Conservation (phyloP, 2,797 vertebrate genomes). For the Aselliscus stoliczkanus region DNA sequence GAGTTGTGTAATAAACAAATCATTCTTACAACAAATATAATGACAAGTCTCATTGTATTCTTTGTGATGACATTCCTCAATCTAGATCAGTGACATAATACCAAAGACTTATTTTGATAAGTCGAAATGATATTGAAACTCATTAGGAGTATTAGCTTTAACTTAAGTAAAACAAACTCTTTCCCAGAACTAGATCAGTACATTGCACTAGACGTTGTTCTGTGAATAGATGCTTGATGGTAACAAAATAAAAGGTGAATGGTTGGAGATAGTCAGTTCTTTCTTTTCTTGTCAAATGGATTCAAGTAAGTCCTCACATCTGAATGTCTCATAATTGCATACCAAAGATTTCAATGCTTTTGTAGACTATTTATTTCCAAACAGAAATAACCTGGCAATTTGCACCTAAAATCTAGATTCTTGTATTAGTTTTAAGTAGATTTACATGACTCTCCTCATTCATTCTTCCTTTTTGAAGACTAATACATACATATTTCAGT, state of each 20-base stretch:
- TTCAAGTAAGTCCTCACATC: neutral
- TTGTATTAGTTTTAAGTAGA: neutral
- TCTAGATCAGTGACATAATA: neutral
- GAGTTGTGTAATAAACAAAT: neutral
- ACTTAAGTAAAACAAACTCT: slow-evolving; percentile 2
- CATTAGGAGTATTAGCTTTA: neutral
- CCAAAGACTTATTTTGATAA: neutral
- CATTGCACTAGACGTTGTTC: neutral
- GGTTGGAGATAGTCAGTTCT: neutral
- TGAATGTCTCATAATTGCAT: neutral
- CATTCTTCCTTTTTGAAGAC: neutral
- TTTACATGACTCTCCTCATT: neutral
- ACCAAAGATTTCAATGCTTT: neutral
- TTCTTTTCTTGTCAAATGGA: neutral
- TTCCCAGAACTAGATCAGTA: neutral
- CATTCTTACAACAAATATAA: neutral
- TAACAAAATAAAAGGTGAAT: neutral
- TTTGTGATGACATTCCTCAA: neutral
- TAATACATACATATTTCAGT: neutral
- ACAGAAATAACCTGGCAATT: neutral
- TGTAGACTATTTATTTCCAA: neutral
- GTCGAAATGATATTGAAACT: neutral
- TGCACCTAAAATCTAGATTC: neutral
- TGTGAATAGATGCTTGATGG: neutral
- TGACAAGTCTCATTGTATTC: neutral